Base-by-base conservation (phyloP, 2,113 vertebrate species). In the Corythornis cristatus region DNA sequence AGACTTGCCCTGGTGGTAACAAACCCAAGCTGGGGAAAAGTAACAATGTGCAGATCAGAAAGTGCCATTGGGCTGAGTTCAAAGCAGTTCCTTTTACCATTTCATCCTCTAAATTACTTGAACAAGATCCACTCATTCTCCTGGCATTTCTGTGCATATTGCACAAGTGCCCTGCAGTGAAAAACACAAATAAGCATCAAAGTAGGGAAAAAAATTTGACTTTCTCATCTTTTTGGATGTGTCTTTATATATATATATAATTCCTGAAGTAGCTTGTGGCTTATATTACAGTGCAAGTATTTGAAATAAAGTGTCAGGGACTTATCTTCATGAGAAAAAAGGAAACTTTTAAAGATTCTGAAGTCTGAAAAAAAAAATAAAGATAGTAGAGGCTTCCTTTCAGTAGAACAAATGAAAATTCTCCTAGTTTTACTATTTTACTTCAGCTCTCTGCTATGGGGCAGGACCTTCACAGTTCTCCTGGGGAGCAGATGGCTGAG, bases 141-240 rank as follows among this genome's bases (percentile, higher is more conserved):
- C 50, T 79, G 83, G 83, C 70, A 15, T 96, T 94, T 91, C 83
- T 85, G 50, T 79, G 62, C 75, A 35, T 84, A 76, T 76, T 92
- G 72, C 80, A 91, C 85, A 50, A 89, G 85, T 90, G 91, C 91
- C 93, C 93, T 0, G 42, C 87, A 96, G 93, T 96, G 37, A 42
- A 80, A 82, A 81, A 14, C 40, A 93, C 86, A 96, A 71, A 93
- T 93, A 97, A 97, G 97, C 92, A 97, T 94, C 91, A 97, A 96
- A 96, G 95, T 78, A 83, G 87, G 80, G 93, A 90, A 95, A 95
- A 94, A 94, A 93, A 97, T 97, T 96, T 95, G 76, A 79, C 93
- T 97, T 92, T 84, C 85, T 86, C 83, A 66, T 96, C 90, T 92
- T 91, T 95, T 91, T 89, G 60, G 89, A 90, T 89, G 28, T 73